A percentile compares a stretch with the other conserved stretches of the same genome.
phyloP scores from a whole-genome alignment of 2,797 vertebrate genomes.

The Coregonus ussuriensis region DNA sequence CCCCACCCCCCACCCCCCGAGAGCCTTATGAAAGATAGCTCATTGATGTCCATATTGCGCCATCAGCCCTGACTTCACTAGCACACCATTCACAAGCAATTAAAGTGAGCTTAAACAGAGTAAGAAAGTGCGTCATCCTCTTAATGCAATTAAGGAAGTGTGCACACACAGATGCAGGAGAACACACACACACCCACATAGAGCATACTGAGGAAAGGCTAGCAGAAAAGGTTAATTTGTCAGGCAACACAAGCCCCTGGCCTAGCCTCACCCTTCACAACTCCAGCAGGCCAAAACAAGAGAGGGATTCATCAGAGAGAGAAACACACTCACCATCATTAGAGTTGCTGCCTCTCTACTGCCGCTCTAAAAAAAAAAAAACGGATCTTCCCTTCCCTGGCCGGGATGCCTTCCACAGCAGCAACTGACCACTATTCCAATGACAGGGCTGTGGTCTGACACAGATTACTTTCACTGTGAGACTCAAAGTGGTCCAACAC shows the following conservation, averaged over 20 bases:
- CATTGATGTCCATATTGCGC: conserved; percentile 75
- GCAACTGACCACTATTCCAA: conserved; percentile 15
- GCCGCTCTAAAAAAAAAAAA: background rate
- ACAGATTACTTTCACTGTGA: conserved; percentile 38
- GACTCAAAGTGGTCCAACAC: conserved; percentile 35
- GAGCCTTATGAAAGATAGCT: conserved; percentile 74
- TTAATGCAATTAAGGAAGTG: conserved; percentile 80
- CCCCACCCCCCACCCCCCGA: conserved; percentile 57
- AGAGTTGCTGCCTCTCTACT: background rate
- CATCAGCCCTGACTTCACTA: conserved; percentile 65
- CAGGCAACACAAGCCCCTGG: conserved; percentile 36
- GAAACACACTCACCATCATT: background rate
- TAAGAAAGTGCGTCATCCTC: conserved; percentile 83
- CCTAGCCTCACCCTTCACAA: conserved; percentile 37
- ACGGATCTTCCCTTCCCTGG: background rate
- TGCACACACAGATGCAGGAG: conserved; percentile 56
- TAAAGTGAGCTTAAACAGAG: conserved; percentile 83
- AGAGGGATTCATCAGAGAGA: conserved; percentile 34
- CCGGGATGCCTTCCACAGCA: background rate
- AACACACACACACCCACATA: conserved; percentile 59
- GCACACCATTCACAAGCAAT: conserved; percentile 81
- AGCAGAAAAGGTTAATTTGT: conserved; percentile 57
- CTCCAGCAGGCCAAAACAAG: conserved; percentile 30
- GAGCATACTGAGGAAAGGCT: conserved; percentile 28
- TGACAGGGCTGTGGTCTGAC: conserved; percentile 27